These are phyloP conservation scores for Odontophorus gujanensis DNA, from an alignment of 2,113 vertebrate species.

Conservation along the genomic window DNA sequence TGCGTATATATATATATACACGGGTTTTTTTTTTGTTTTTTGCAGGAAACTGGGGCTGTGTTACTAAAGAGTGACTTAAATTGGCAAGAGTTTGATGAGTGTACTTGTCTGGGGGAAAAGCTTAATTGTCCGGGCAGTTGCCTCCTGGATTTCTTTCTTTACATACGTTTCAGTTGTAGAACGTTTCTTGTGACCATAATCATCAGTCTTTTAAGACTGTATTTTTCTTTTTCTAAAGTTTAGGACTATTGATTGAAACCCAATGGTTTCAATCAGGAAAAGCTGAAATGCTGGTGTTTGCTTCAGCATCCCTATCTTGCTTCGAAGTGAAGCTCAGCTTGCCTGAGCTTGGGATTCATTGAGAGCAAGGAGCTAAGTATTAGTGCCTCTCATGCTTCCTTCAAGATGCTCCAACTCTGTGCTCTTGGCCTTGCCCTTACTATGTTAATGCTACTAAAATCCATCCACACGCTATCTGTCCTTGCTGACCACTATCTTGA, in stretches of 20 bases:
- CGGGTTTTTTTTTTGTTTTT: background rate
- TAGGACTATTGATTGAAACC: conserved; percentile 72
- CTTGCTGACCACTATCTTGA: conserved; percentile 57
- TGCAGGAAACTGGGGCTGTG: rapidly evolving
- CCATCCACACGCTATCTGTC: background rate
- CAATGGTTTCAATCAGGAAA: no score
- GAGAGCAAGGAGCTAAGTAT: conserved; percentile 4
- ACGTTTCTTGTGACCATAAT: conserved; percentile 24
- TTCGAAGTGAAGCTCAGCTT: background rate
- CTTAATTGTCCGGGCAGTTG: background rate
- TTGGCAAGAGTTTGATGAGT: conserved; percentile 6
- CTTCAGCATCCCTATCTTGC: background rate
- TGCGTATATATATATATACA: no score
- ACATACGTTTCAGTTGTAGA: background rate
- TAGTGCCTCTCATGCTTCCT: background rate
- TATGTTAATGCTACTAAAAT: background rate
- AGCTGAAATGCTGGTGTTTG: conserved; percentile 17
- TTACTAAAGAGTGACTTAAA: conserved; percentile 1
- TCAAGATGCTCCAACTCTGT: rapidly evolving
- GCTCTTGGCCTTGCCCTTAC: background rate
- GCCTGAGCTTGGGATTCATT: background rate
- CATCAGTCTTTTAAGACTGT: conserved; percentile 55
- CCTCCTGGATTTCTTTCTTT: background rate
- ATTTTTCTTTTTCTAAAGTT: conserved; percentile 72
- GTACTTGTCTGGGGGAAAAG: background rate